Evolutionary conservation across 1,140 invertebrate genomes (phyloP), one percentile per base, ranked within the genome.

Genomic region (Agrilus planipennis): DNA sequence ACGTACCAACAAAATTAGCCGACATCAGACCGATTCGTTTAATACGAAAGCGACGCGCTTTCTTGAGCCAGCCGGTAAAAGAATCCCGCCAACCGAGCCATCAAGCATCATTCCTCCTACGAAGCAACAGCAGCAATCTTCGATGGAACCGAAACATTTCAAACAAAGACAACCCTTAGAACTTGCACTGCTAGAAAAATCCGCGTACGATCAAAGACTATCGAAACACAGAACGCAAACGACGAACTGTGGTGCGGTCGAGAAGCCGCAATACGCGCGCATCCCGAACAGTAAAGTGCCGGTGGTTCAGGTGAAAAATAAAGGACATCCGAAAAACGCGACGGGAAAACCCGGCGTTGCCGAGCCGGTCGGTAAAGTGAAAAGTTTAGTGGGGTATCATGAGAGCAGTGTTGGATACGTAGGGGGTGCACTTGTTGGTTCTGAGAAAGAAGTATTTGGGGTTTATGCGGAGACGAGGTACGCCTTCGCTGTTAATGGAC

Each of bases 401-500:
- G n/a, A n/a, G n/a, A 50, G 49, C 15, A 43, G 28, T 20, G 36
- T 44, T 35, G 39, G 45, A 39, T 50, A 47, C 16, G 39, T 45
- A 15, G 43, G 49, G 27, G 41, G 29, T 28, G 32, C 25, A 25
- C 9, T 35, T 20, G 29, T 31, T n/a, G 29, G 32, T 41, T 45
- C 45, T 44, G 50, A 53, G 39, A 49, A 49, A 44, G 52, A 48
- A 37, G 51, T 60, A 34, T 61, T 55, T 40, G 59, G 59, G 49
- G 52, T 61, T 36, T 64, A 61, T 45, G 53, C 57, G 9, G 61
- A 64, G 45, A 57, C 55, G 18, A 63, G 63, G 37, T 64, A 64
- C 39, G 52, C 60, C 31, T 63, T 61, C 43, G 52, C 59, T 40
- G 61, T 61, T 32, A 62, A 56, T 45, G 55, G 60, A 12, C 44